Conservation (phyloP, 2,113 vertebrate genomes). For the Uria aalge region DNA sequence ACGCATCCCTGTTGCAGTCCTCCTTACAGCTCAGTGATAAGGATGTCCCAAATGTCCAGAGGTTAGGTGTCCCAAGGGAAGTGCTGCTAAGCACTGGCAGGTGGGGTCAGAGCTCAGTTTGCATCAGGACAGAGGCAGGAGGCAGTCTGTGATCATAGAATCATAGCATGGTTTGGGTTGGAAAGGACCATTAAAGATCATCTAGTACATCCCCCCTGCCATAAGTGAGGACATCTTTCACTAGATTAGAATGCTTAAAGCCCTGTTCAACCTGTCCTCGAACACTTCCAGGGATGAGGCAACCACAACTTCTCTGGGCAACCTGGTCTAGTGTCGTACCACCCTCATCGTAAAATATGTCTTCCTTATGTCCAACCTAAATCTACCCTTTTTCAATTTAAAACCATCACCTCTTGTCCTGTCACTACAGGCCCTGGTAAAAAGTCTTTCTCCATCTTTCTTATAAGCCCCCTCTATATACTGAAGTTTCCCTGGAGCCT, state of each 20-base stretch:
- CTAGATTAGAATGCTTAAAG: neutral
- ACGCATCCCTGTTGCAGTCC: neutral
- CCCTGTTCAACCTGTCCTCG: rapidly evolving
- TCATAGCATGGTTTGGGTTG: neutral
- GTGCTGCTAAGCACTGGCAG: neutral
- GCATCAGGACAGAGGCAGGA: neutral
- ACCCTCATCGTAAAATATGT: neutral
- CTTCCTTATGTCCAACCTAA: no score
- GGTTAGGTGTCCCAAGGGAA: neutral
- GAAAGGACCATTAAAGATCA: neutral
- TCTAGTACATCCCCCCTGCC: no score
- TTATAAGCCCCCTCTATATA: neutral
- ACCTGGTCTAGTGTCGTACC: rapidly evolving
- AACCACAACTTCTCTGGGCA: neutral
- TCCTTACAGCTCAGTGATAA: neutral
- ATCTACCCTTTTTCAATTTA: neutral
- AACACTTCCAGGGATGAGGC: neutral
- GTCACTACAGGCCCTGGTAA: neutral
- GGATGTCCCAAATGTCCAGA: neutral
- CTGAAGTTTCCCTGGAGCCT: neutral
- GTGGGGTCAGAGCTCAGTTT: neutral
- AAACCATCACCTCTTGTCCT: neutral
- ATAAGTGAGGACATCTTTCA: neutral
- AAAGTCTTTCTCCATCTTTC: neutral
- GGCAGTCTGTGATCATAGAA: neutral